Evolutionary conservation across 1,140 invertebrate genomes (phyloP), one percentile per base, ranked within the genome.

Genomic region (Tetramorium simillimum): DNA sequence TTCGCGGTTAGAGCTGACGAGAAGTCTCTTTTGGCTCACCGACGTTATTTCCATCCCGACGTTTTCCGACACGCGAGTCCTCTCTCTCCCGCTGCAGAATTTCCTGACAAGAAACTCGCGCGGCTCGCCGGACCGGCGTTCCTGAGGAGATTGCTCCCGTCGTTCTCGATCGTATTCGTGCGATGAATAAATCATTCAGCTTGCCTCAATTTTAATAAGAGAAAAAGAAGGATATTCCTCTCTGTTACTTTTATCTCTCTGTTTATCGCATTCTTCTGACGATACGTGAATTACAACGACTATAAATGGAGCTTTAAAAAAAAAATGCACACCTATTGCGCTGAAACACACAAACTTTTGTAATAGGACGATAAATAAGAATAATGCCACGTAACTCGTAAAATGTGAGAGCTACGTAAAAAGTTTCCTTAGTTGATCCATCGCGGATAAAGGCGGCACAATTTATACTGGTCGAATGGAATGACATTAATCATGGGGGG

Each of bases 31-130:
- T 82, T 65, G 24, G 51, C 51, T 72, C 37, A 37, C 51, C 80
- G 69, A 60, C 40, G 80, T 84, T 84, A 84, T 84, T 84, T 84
- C 69, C 80, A 84, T 73, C 80, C 43, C 53, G 40, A 84, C 69
- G 28, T 84, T 84, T 73, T 60, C 69, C 69, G 69, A 73, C 80
- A 56, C 78, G 67, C 49, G 49, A 40, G 65, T 67, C 21, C n/a
- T 49, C 37, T 33, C 67, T 82, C 40, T 65, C 49, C 16, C 58
- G 16, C 78, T 28, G 51, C 53, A 37, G 80, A 84, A 84, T 84
- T 73, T 73, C 53, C 80, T 84, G 80, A 82, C 51, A 40, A 70
- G 78, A 81, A 46, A 72, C 80, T 72, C 40, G 40, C 80, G 24
- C 37, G 46, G 77, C 56, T 69, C 62, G 62, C 46, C 46, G n/a